A percentile compares a stretch with the other conserved stretches of the same genome.
phyloP scores from a whole-genome alignment of 2,113 vertebrate species.

The Cephalopholis sonnerati region DNA sequence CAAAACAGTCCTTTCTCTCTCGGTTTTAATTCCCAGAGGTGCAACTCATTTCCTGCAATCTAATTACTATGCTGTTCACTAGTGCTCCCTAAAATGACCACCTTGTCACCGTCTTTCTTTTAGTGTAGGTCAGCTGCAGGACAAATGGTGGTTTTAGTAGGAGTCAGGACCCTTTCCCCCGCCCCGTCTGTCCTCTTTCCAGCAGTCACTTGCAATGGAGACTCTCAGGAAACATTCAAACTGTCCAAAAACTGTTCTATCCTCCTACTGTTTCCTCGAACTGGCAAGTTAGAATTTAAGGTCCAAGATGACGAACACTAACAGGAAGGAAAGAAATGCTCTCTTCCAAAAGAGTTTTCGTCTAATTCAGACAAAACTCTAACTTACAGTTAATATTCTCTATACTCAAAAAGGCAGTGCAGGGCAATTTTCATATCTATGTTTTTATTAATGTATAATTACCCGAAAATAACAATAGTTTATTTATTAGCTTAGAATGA shows the following conservation, averaged over 20 bases:
- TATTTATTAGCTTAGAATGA: no score
- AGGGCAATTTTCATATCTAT: no score
- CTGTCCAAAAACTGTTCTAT: not conserved
- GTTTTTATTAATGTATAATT: no score
- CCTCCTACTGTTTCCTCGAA: not conserved
- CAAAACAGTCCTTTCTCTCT: slow-evolving; percentile 28
- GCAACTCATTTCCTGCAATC: slow-evolving; percentile 30
- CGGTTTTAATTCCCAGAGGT: slow-evolving; percentile 23
- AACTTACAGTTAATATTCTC: not conserved
- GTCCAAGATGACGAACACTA: no score
- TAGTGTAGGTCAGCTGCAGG: slow-evolving; percentile 65
- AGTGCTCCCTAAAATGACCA: slow-evolving; percentile 53
- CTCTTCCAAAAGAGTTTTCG: not conserved
- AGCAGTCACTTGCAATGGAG: slow-evolving; percentile 20
- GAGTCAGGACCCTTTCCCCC: slow-evolving; percentile 55
- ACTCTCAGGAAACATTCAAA: slow-evolving; percentile 22
- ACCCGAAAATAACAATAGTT: no score
- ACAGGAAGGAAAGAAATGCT: no score
- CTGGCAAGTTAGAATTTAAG: not conserved
- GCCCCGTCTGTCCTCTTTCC: slow-evolving; percentile 31
- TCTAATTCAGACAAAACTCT: not conserved
- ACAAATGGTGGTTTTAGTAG: slow-evolving; percentile 67
- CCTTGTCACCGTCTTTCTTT: slow-evolving; percentile 62
- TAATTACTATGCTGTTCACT: slow-evolving; percentile 64
- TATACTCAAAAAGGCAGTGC: not conserved